phyloP scores from a whole-genome alignment of 92 coral and sea anemone genomes.

The Bergia puertoricense region DNA sequence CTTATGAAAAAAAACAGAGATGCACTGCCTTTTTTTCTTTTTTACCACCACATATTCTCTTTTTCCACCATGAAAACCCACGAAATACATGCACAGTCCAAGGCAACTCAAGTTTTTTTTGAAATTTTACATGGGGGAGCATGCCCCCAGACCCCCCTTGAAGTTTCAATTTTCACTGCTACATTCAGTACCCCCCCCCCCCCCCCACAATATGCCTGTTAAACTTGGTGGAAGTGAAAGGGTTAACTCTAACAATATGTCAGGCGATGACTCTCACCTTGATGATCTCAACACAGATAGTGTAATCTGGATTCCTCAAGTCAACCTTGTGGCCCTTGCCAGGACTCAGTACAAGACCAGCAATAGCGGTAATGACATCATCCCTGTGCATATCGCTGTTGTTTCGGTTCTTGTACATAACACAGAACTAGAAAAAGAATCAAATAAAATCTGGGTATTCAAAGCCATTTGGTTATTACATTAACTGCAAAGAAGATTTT shows the following conservation, averaged over 20 bases:
- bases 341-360: slow-evolving; percentile 67
- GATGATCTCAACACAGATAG: slow-evolving; percentile 91
- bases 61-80: no score
- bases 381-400: slow-evolving; percentile 70
- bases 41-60: no score
- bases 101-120: no score
- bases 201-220: slow-evolving; percentile 1
- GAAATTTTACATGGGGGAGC: no score
- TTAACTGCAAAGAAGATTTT: not conserved
- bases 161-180: no score
- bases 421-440: slow-evolving; percentile 69
- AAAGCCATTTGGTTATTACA: not conserved
- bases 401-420: slow-evolving; percentile 83
- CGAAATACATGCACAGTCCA: no score
- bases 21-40: no score
- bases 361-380: slow-evolving; percentile 68
- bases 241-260: no score
- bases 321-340: slow-evolving; percentile 89
- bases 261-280: slow-evolving; percentile 46
- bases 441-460: not conserved
- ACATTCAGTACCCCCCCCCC: not conserved
- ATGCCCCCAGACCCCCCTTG: no score
- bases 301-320: slow-evolving; percentile 77
- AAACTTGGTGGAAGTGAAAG: not conserved
- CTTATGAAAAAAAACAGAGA: no score